Conservation (phyloP, 2,113 vertebrate species). For the Oenanthe oenanthe region DNA sequence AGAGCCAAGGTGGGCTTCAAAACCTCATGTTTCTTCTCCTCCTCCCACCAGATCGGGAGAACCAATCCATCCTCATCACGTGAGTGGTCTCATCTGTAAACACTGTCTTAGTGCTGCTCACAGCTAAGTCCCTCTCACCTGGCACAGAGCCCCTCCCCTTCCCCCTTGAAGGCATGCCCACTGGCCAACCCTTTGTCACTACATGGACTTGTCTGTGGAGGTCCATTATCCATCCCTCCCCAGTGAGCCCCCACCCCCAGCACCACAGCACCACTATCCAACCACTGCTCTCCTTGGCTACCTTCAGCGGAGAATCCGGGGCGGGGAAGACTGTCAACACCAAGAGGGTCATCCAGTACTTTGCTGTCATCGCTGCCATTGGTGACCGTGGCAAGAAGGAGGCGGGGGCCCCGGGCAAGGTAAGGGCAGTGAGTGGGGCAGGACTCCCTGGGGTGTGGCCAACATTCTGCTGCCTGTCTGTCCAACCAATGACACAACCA, state of each 20-base stretch:
- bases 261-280: not conserved
- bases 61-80: slow-evolving; percentile 29
- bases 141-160: not conserved
- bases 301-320: slow-evolving; percentile 90
- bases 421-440: not conserved
- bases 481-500: not conserved
- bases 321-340: slow-evolving; percentile 97
- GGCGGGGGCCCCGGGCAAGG: slow-evolving; percentile 74
- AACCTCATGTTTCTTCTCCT: not conserved
- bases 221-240: not conserved
- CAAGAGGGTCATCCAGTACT: slow-evolving; percentile 95
- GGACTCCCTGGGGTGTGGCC: not conserved
- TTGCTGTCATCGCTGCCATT: slow-evolving; percentile 89
- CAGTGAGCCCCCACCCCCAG: not conserved
- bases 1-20: not conserved
- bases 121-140: not conserved
- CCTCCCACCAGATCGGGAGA: not conserved
- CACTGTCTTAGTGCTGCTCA: not conserved
- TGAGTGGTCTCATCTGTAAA: not conserved
- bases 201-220: not conserved
- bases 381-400: slow-evolving; percentile 84
- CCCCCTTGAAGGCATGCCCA: not conserved
- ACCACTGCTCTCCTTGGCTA: not conserved
- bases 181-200: not conserved
- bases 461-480: not conserved